Evolutionary conservation across 2,888 invertebrate genomes (phyloP).

Genomic region (Cinara cedri): DNA sequence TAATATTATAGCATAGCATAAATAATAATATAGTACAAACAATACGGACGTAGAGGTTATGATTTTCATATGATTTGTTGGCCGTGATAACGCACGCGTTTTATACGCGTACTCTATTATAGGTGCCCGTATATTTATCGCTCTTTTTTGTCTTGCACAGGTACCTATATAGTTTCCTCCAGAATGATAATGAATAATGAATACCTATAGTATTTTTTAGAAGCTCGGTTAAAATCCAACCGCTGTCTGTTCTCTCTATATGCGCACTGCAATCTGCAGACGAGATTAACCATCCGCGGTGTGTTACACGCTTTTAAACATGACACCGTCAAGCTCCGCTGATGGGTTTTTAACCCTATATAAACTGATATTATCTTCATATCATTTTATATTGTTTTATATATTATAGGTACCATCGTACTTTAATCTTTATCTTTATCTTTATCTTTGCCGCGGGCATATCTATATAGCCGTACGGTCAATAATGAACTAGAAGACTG

Average conservation of each 20-base stretch:
- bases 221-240: conserved; percentile 10
- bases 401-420: too few species aligned
- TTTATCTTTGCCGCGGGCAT: too few species aligned
- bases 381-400: background rate
- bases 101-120: background rate
- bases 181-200: background rate
- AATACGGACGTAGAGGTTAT: background rate
- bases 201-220: conserved; percentile 5
- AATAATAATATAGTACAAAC: background rate
- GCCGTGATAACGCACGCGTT: conserved; percentile 20
- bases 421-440: too few species aligned
- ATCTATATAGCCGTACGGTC: too few species aligned
- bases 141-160: too few species aligned
- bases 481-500: too few species aligned
- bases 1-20: background rate
- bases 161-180: conserved; percentile 29
- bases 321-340: conserved; percentile 44
- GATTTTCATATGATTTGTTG: background rate
- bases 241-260: background rate
- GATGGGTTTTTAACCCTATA: conserved; percentile 49
- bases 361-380: background rate
- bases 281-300: conserved; percentile 46
- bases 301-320: conserved; percentile 2
- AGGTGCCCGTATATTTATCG: background rate
- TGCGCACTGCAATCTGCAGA: too few species aligned